Evolutionary conservation across 2,888 invertebrate genomes (phyloP).

Genomic region (Gastrophysa polygoni): DNA sequence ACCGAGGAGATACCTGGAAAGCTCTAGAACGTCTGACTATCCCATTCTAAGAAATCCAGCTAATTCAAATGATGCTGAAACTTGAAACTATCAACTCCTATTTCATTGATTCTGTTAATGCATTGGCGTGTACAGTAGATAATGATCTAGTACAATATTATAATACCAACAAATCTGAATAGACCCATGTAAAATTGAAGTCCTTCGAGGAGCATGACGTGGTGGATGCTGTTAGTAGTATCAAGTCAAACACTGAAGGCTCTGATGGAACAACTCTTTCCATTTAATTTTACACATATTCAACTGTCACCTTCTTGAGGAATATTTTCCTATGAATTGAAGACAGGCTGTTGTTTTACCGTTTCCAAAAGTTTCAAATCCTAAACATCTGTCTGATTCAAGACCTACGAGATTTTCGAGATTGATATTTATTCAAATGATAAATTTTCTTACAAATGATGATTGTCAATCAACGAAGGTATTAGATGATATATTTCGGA

Average conservation of each 20-base stretch:
- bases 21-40: not conserved
- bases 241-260: not conserved
- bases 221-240: not conserved
- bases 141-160: not conserved
- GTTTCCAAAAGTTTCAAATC: no score
- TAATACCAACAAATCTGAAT: not conserved
- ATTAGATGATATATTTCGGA: no score
- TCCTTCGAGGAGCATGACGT: not conserved
- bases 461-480: no score
- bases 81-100: not conserved
- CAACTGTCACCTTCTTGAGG: not conserved
- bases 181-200: not conserved
- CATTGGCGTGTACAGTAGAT: not conserved
- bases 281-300: not conserved
- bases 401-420: not conserved
- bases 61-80: not conserved
- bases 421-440: no score
- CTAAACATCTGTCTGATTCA: not conserved
- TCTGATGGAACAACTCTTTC: not conserved
- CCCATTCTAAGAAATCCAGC: not conserved
- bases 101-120: no score
- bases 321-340: not conserved
- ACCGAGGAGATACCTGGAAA: not conserved
- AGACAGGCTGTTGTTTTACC: not conserved
- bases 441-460: no score